phyloP scores from a whole-genome alignment of 2,113 vertebrate species.

The Ibidorhyncha struthersii region DNA sequence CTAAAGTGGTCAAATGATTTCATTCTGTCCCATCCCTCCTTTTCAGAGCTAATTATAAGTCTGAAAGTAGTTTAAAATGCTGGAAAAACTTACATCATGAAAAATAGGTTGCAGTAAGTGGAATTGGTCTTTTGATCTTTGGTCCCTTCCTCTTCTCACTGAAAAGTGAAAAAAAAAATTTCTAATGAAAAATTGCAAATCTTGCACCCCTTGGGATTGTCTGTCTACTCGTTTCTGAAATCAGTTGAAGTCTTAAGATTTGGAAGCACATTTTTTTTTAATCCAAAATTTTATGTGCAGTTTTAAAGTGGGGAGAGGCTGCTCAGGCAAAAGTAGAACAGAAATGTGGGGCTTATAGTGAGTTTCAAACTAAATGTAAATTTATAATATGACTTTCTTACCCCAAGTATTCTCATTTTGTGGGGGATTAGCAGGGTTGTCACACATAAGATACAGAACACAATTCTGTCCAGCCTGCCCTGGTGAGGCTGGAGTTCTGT shows the following conservation, averaged over 20 bases:
- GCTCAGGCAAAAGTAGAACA: background rate
- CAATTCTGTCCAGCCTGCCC: background rate
- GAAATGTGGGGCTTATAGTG: background rate
- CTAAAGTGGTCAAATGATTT: background rate
- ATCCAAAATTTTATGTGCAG: background rate
- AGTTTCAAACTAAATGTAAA: background rate
- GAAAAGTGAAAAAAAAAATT: slow-evolving; percentile 26
- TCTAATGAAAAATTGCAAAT: slow-evolving; percentile 51
- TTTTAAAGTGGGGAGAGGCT: background rate
- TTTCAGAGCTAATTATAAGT: background rate
- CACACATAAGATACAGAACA: background rate
- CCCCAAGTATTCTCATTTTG: background rate
- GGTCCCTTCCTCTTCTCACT: background rate
- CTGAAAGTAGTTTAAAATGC: background rate
- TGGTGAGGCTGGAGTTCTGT: background rate
- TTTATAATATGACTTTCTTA: background rate
- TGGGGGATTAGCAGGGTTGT: background rate
- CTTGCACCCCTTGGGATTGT: slow-evolving; percentile 15
- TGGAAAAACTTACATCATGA: background rate
- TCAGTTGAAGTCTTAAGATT: background rate
- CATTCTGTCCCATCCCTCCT: background rate
- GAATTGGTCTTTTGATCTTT: slow-evolving; percentile 49
- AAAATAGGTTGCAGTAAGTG: slow-evolving; percentile 36
- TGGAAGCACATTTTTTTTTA: background rate
- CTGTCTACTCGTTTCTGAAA: slow-evolving; percentile 49